Base-by-base conservation (phyloP, 2,113 vertebrate species). In the Pollachius pollachius region DNA sequence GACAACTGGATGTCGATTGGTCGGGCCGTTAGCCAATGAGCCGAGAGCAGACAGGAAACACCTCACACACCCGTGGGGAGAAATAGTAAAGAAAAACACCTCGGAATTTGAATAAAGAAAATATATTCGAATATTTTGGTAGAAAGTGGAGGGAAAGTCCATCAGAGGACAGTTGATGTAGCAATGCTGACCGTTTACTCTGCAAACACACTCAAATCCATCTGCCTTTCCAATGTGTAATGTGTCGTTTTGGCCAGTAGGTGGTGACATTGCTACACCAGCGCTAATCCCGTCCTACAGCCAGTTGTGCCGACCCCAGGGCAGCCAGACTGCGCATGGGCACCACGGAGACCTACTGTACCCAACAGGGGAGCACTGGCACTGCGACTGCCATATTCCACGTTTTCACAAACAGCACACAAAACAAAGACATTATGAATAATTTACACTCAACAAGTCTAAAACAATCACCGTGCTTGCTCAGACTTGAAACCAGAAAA, bases 341-440 rank as follows among this genome's bases (percentile, higher is more conserved):
- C 17, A 56, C 54, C 13, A 16, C 12, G 17, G 15, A 15, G 15
- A 34, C 13, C 69, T 87, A 81, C 94, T 75, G 78, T 95, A 96
- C 94, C 94, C 94, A 97, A 89, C 61, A 89, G 91, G 75, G 95
- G 95, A 65, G 93, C 94, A 87, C 95, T 96, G 73, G 90, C 94
- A 91, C 94, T 96, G 91, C 94, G 89, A 83, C 84, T 91, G 90
- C 93, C 93, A 81, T 95, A 94, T 96, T 95, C 93, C 86, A 90
- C 89, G 65, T 91, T 88, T 86, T 6, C 27, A 76, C 25, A 78
- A 92, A 86, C 91, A 88, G 65, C 23, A 85, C 83, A 83, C 90
- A 90, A 84, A 76, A 90, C 76, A 75, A 15, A 65, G 6, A 41
- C 37, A 41, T 41, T 41, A 41, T 41, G 37, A 41, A 41, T 8